Base-by-base conservation (phyloP, 2,113 vertebrate genomes). In the Arothron firmamentum region DNA sequence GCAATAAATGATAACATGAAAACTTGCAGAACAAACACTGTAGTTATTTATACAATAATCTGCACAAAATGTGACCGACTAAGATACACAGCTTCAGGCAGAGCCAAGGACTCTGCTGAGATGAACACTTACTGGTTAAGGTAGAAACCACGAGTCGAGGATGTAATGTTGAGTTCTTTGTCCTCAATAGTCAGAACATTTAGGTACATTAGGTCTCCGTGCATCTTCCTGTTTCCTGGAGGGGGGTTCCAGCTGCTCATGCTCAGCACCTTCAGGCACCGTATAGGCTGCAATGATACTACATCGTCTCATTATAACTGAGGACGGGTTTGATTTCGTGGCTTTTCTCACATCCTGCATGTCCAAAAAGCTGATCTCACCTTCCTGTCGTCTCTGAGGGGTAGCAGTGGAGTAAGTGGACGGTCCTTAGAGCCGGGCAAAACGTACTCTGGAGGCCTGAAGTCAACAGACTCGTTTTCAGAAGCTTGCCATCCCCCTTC, bases 241-340 rank as follows among this genome's bases (percentile, higher is more conserved):
- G 95, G 96, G 0, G 96, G 96, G 77, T 97, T 98, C 96, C 96
- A 98, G 86, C 92, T 94, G 3, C 95, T 98, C 91, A 93, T 92
- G 0, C 92, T 95, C 79, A 98, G 75, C 0, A 95, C 92, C 83
- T 94, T 93, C 47, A 98, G 89, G 86, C 95, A 97, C 87, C 95
- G 94, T 72, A 95, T 77, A 42, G 94, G 93, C 96, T 98, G 56
- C 9, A 61, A 66, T 21, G 14, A 53, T n/a, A 38, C 12, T 38
- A 38, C 34, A 38, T 38, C 11, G 34, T 38, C 34, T 38, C 52
- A 25, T 17, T 34, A 14, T 5, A 23, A 55, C 21, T 51, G 6
- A 63, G 51, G 16, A 13, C 6, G 52, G 6, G 0, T 46, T 8
- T 59, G 0, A 21, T 1, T 52, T n/a, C 16, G 3, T 1, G 47